A percentile compares a stretch with the other conserved stretches of the same genome.
Evolutionary conservation across 2,888 invertebrate genomes (phyloP).

Genomic region (Eilema sororculum): DNA sequence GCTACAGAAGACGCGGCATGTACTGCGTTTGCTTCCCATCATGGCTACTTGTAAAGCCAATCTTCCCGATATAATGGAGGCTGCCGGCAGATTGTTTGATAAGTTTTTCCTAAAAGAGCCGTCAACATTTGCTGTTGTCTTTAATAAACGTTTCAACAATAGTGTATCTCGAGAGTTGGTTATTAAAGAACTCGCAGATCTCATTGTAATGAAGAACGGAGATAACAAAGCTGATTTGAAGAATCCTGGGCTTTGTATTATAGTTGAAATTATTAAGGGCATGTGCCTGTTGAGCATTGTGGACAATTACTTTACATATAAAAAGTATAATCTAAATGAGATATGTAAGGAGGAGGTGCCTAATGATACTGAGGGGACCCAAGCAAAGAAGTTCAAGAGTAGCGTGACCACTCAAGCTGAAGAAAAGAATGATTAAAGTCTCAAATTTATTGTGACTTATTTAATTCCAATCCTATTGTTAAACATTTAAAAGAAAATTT

Average conservation of each 20-base stretch:
- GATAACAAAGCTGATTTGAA: slow-evolving; percentile 93
- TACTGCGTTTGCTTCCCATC: slow-evolving; percentile 93
- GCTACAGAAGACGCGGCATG: slow-evolving; percentile 90
- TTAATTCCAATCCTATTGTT: slow-evolving; percentile 47
- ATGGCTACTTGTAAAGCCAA: slow-evolving; percentile 93
- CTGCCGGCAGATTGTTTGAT: slow-evolving; percentile 90
- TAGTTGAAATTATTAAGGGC: slow-evolving; percentile 94
- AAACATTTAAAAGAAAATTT: slow-evolving; percentile 36
- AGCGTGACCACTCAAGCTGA: slow-evolving; percentile 58
- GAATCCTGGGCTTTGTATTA: slow-evolving; percentile 91
- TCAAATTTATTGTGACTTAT: slow-evolving; percentile 38
- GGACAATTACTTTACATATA: slow-evolving; percentile 91
- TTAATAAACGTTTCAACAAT: slow-evolving; percentile 93
- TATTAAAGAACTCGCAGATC: slow-evolving; percentile 91
- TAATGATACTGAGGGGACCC: slow-evolving; percentile 75
- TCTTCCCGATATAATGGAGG: slow-evolving; percentile 90
- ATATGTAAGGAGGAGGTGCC: slow-evolving; percentile 77
- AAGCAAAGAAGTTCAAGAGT: slow-evolving; percentile 80
- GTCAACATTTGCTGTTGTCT: slow-evolving; percentile 92
- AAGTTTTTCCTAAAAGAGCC: slow-evolving; percentile 91
- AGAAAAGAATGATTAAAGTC: slow-evolving; percentile 64
- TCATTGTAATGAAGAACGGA: slow-evolving; percentile 90
- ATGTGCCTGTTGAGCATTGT: slow-evolving; percentile 93
- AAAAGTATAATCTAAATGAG: slow-evolving; percentile 95
- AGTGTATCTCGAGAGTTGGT: slow-evolving; percentile 90